Evolutionary conservation across 2,888 invertebrate genomes (phyloP).

Genomic region (Ormyrus rosae): DNA sequence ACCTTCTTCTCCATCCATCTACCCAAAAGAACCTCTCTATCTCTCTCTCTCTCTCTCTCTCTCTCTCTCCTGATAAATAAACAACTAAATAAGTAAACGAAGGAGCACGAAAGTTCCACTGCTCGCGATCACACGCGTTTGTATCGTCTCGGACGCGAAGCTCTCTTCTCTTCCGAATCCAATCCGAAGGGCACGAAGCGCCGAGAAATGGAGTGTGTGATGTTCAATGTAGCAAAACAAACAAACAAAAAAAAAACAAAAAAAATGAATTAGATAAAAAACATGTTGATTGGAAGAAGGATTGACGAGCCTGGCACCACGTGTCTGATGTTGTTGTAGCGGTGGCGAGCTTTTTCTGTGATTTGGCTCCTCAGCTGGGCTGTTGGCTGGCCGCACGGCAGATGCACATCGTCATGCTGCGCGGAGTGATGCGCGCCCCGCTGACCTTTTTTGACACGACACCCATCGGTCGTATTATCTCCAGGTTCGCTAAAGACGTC

Average conservation of each 20-base stretch:
- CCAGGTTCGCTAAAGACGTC: slow-evolving; percentile 86
- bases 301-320: slow-evolving; percentile 60
- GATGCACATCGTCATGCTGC: slow-evolving; percentile 75
- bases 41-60: background rate
- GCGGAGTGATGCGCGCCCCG: slow-evolving; percentile 76
- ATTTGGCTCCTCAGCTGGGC: slow-evolving; percentile 83
- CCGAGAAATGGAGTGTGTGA: slow-evolving; percentile 12
- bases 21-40: slow-evolving; percentile 6
- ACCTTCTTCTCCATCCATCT: background rate
- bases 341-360: slow-evolving; percentile 81
- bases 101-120: too few species aligned
- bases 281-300: slow-evolving; percentile 50
- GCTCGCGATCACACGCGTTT: too few species aligned
- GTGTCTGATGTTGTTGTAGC: slow-evolving; percentile 82
- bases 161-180: slow-evolving; percentile 2
- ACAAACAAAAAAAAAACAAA: slow-evolving; percentile 14
- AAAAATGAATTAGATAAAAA: slow-evolving; percentile 23
- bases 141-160: background rate
- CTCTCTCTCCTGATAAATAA: background rate
- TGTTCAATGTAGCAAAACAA: slow-evolving; percentile 3
- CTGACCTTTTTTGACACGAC: slow-evolving; percentile 78
- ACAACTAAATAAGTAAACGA: background rate
- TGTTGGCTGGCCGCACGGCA: slow-evolving; percentile 81
- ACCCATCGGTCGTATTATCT: slow-evolving; percentile 77
- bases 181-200: slow-evolving; percentile 28